phyloP scores from a whole-genome alignment of 2,797 vertebrate species.

The Macropus fuliginosus region DNA sequence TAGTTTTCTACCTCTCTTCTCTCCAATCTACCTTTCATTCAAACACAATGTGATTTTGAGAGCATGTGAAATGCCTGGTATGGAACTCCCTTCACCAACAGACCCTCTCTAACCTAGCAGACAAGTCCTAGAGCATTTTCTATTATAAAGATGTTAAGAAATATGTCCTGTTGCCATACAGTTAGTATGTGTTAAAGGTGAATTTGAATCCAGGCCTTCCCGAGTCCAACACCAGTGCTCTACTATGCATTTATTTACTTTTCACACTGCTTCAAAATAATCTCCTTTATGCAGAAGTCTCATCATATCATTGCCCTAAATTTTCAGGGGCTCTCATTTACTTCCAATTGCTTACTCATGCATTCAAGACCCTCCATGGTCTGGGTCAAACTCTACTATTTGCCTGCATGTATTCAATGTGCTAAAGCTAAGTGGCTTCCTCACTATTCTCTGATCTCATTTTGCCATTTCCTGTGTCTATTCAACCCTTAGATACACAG shows the following conservation, averaged over 20 bases:
- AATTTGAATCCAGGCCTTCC: neutral
- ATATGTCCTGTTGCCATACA: neutral
- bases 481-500: neutral
- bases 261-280: neutral
- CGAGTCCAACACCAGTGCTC: neutral
- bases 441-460: neutral
- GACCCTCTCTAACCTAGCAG: neutral
- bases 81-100: neutral
- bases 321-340: neutral
- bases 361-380: neutral
- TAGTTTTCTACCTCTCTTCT: neutral
- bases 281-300: neutral
- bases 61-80: neutral
- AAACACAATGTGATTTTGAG: neutral
- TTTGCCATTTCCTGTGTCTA: neutral
- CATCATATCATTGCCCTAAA: neutral
- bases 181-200: neutral
- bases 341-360: neutral
- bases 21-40: neutral
- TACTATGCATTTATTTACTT: neutral
- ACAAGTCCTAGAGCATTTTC: neutral
- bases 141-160: neutral
- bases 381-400: neutral
- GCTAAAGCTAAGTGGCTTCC: neutral
- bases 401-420: neutral